Evolutionary conservation across 2,888 invertebrate species (phyloP).

Genomic region (Thymelicus acteon): DNA sequence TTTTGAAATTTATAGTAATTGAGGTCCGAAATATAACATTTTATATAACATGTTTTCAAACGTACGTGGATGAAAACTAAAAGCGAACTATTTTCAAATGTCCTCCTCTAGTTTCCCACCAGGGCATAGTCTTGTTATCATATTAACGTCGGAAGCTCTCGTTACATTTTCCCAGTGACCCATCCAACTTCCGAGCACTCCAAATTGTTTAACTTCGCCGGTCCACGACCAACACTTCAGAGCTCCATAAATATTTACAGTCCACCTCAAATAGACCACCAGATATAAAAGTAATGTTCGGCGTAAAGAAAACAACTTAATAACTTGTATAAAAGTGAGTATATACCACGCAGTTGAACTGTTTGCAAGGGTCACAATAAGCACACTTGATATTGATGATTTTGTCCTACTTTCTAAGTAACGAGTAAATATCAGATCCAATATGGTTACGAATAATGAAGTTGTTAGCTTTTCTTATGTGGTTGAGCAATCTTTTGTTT

Average conservation of each 20-base stretch:
- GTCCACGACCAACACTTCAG: neutral
- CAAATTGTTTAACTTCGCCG: slow-evolving; percentile 5
- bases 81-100: too few species aligned
- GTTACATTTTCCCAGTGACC: neutral
- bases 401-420: slow-evolving; percentile 4
- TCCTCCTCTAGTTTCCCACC: too few species aligned
- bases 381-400: slow-evolving; percentile 3
- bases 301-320: slow-evolving; percentile 9
- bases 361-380: slow-evolving; percentile 8
- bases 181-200: neutral
- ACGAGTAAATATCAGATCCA: neutral
- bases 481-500: too few species aligned
- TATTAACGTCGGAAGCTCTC: neutral
- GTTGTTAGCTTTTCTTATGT: too few species aligned
- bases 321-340: neutral
- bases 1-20: too few species aligned
- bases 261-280: neutral
- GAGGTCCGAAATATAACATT: too few species aligned
- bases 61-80: too few species aligned
- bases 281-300: slow-evolving; percentile 7
- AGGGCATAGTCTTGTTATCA: neutral
- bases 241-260: slow-evolving; percentile 3
- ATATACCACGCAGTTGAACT: neutral
- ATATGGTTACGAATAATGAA: neutral
- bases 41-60: too few species aligned